Evolutionary conservation across 2,797 vertebrate genomes (phyloP), one percentile per base, ranked within the genome.

Genomic region (Oophaga sylvatica): DNA sequence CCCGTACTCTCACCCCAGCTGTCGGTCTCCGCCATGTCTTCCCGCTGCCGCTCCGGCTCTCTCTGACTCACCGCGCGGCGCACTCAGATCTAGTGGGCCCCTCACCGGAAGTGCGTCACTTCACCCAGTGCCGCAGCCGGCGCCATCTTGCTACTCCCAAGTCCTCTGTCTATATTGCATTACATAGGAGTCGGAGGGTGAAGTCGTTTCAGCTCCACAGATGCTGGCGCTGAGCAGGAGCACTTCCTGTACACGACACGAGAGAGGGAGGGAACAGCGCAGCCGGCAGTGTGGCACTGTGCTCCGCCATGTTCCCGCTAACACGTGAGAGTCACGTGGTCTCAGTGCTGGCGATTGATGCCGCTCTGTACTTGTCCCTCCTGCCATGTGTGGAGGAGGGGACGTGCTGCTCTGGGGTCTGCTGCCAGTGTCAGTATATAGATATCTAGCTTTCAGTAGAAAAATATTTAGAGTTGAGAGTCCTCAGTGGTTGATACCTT

Each of bases 61-160:
- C 68, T 77, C 80, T 89, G 88, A 89, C 70, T 89, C 88, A 89
- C 88, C 84, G 88, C 88, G 84, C 84, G 86, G 79, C 80, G 22
- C 88, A 6, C 71, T 60, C 70, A 86, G 70, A 19, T 16, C 22
- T 20, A 29, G 80, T 48, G 79, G 26, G 83, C 17, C 78, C 41
- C 71, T 67, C 35, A 3, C 88, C 70, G 88, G 88, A 89, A 77
- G 70, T 86, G 19, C 84, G 88, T 89, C 84, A 89, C 63, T 6
- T 13, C 19, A 31, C 77, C 76, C 57, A 29, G 78, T 7, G 78
- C 12, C 57, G 5, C 20, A 20, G 56, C 41, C 17, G 68, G 7
- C 45, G 57, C 83, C 83, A 85, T 85, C 22, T 85, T 85, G 6
- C 35, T 77, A 53, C 68, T n/a, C 81, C 53, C 80, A 48, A 3